phyloP scores from a whole-genome alignment of 2,113 vertebrate genomes.

The Thoracochromis brauschi region DNA sequence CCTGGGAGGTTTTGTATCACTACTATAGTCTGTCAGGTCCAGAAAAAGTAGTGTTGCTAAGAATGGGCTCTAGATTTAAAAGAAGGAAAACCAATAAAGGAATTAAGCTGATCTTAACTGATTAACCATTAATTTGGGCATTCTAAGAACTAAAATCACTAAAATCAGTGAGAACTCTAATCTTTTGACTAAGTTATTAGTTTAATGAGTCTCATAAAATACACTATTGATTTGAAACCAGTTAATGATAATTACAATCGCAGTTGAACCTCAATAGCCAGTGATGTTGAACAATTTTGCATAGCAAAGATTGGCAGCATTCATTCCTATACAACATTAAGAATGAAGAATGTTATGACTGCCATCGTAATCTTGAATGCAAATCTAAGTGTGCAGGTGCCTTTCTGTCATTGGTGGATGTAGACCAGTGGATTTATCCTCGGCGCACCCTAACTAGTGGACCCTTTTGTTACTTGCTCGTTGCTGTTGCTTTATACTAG shows the following conservation, averaged over 20 bases:
- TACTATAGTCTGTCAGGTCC: neutral
- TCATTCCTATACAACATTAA: neutral
- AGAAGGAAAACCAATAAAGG: neutral
- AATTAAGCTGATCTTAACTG: neutral
- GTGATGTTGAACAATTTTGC: neutral
- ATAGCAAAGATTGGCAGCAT: neutral
- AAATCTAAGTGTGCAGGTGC: neutral
- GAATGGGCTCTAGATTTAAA: neutral
- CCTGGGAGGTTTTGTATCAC: neutral
- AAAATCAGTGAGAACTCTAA: neutral
- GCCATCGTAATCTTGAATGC: neutral
- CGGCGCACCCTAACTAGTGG: fast-evolving
- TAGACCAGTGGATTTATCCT: neutral
- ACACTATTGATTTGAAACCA: neutral
- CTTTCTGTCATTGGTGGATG: neutral
- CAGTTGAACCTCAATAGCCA: neutral
- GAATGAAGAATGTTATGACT: neutral
- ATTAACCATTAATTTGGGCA: neutral
- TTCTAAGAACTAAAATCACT: neutral
- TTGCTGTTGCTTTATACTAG: neutral
- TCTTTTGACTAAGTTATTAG: neutral
- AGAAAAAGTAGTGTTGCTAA: neutral
- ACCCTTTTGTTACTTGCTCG: neutral
- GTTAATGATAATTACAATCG: neutral
- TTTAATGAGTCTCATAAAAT: neutral